Evolutionary conservation across 2,797 vertebrate genomes (phyloP), one percentile per base, ranked within the genome.

Genomic region (Momotus momota): DNA sequence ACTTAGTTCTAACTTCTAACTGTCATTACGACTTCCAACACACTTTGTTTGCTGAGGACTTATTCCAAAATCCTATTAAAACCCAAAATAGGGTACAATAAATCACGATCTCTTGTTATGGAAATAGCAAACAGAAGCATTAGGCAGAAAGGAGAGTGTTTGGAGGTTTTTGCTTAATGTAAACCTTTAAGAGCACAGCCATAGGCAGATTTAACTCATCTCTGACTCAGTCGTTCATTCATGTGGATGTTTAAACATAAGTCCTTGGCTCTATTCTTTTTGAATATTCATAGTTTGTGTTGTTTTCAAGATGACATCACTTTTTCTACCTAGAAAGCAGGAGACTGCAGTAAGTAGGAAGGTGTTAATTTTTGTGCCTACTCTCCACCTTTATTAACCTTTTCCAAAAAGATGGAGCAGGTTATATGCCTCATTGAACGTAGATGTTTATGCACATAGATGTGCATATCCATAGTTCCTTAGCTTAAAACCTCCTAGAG

Each of bases 41-140:
- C 22, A 60, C 52, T 79, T 81, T 86, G 80, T 80, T 91, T 96
- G 81, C 26, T 85, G 41, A 90, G 54, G 69, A 57, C 14, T 90
- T 72, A 33, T 71, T 74, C 87, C 57, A 87, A 91, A 92, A 90
- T 72, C 66, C 73, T 79, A 14, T 33, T 79, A 78, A 95, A 91
- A 6, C 7, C 20, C 69, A 52, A 62, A 80, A 85, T 22, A 90
- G 15, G 72, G 33, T n/a, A 45, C 22, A 60, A 70, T 41, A 62
- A 40, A 80, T 51, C 48, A 43, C 9, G 16, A 49, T 46, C 33
- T 77, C 81, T 74, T 77, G 60, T 49, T 81, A 80, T 35, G 19
- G 41, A 17, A 91, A 80, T 6, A 82, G 79, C 40, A 90, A 95
- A 86, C 33, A 91, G 18, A 92, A 61, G 14, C 40, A 29, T 73